These are phyloP conservation scores for Agrilus mali DNA, from an alignment of 2,888 invertebrate species.

Conservation along the genomic window DNA sequence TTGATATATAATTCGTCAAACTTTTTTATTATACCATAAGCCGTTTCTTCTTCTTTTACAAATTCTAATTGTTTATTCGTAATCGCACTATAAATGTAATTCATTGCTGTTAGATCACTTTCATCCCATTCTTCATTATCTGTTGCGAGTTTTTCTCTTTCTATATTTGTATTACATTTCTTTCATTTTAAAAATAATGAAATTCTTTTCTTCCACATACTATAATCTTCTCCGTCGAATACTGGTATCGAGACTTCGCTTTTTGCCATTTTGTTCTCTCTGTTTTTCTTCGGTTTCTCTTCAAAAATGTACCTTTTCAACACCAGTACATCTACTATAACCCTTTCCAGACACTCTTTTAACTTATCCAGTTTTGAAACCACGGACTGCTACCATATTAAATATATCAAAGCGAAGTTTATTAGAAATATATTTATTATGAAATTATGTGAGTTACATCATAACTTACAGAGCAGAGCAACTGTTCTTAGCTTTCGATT, in stretches of 20 bases:
- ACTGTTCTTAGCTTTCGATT: too few relatives aligned
- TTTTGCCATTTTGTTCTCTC: too few relatives aligned
- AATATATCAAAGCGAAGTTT: too few relatives aligned
- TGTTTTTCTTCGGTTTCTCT: too few relatives aligned
- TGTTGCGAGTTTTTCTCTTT: conserved; percentile 3
- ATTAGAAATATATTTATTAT: too few relatives aligned
- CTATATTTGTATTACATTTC: conserved; percentile 9
- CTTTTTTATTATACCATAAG: conserved; percentile 15
- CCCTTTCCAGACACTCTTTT: too few relatives aligned
- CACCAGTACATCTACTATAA: too few relatives aligned
- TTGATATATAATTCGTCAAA: conserved; percentile 15
- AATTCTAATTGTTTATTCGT: conserved; percentile 13
- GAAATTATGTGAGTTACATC: too few relatives aligned
- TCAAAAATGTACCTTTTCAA: too few relatives aligned
- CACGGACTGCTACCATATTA: too few relatives aligned
- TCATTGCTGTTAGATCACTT: conserved; percentile 14
- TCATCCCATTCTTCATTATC: conserved; percentile 11
- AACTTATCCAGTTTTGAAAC: too few relatives aligned
- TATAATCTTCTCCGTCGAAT: conserved; percentile 12
- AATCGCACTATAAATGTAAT: conserved; percentile 11
- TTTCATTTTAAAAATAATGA: conserved; percentile 13
- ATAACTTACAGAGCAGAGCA: too few relatives aligned
- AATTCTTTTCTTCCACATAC: conserved; percentile 15
- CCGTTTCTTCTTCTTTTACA: conserved; percentile 11
- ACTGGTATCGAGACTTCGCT: not conserved